Conservation (phyloP, 2,113 vertebrate species). For the Lampris megalopsis region DNA sequence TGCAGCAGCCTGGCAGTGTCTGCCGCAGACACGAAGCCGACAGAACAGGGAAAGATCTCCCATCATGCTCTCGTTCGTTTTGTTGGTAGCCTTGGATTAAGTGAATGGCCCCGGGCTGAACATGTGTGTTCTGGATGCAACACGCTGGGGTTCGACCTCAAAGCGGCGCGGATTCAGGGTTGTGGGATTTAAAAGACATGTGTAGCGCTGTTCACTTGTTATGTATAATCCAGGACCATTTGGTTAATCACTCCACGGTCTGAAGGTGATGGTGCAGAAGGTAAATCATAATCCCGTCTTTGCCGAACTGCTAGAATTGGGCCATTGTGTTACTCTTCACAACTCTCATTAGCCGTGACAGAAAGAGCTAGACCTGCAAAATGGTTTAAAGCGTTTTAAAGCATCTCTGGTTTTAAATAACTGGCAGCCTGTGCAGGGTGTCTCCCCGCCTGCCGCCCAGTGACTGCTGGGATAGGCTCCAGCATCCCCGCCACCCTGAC, state of each 20-base stretch:
- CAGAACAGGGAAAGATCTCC: constrained; percentile 32
- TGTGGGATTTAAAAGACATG: not conserved
- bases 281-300: constrained; percentile 42
- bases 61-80: constrained; percentile 35
- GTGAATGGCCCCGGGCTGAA: constrained; percentile 24
- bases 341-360: constrained; percentile 16
- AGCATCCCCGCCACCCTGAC: too few species aligned
- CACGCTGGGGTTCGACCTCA: not conserved
- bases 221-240: constrained; percentile 7
- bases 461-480: too few species aligned
- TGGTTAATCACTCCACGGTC: constrained; percentile 23
- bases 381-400: too few species aligned
- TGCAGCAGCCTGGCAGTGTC: constrained; percentile 48
- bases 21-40: constrained; percentile 32
- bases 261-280: constrained; percentile 11
- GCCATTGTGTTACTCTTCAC: not conserved
- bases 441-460: too few species aligned
- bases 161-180: constrained; percentile 12
- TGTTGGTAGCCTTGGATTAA: constrained; percentile 2
- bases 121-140: constrained; percentile 33
- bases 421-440: too few species aligned
- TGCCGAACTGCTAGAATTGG: constrained; percentile 16
- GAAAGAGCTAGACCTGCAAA: constrained; percentile 11
- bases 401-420: too few species aligned
- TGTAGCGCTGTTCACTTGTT: not conserved